phyloP scores from a whole-genome alignment of 37 sponge, comb jelly and placozoan genomes.

The Crambe crambe region DNA sequence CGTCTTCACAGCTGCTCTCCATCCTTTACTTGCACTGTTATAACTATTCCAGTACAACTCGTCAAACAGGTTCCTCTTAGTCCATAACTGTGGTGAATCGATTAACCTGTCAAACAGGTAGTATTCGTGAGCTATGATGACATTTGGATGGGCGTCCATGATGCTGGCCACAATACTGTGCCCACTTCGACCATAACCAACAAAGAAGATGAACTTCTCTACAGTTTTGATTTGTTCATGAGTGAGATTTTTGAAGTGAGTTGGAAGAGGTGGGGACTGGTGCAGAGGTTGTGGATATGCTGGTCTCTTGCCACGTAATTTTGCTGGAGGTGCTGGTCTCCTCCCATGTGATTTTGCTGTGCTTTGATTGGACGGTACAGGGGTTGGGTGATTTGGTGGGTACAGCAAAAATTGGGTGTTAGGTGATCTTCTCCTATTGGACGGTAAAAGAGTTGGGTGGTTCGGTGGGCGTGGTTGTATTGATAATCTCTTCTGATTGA shows the following conservation, averaged over 20 bases:
- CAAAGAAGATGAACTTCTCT: conserved; percentile 54
- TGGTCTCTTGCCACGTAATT: too few species aligned
- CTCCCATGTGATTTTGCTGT: too few species aligned
- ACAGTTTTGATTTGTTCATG: conserved; percentile 6
- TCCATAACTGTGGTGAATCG: background rate
- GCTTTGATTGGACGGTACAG: too few species aligned
- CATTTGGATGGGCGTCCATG: conserved; percentile 67
- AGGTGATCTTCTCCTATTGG: too few species aligned
- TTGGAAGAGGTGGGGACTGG: conserved; percentile 2
- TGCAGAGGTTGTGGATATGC: background rate
- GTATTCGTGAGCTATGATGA: conserved; percentile 58
- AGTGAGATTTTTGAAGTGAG: conserved; percentile 1
- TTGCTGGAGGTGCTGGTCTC: too few species aligned
- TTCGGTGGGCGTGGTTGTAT: too few species aligned
- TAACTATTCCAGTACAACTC: conserved; percentile 32
- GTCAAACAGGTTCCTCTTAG: conserved; percentile 19
- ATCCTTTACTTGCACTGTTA: conserved; percentile 1
- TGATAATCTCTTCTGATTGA: too few species aligned
- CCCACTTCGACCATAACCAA: conserved; percentile 61
- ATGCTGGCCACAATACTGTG: conserved; percentile 63
- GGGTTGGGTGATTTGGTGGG: too few species aligned
- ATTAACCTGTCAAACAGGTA: conserved; percentile 32
- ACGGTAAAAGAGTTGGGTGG: too few species aligned
- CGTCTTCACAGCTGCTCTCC: conserved; percentile 6
- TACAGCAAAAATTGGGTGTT: too few species aligned